A percentile compares a stretch with the other conserved stretches of the same genome.
Evolutionary conservation across 2,797 vertebrate species (phyloP).

Genomic region (Mallotus villosus): DNA sequence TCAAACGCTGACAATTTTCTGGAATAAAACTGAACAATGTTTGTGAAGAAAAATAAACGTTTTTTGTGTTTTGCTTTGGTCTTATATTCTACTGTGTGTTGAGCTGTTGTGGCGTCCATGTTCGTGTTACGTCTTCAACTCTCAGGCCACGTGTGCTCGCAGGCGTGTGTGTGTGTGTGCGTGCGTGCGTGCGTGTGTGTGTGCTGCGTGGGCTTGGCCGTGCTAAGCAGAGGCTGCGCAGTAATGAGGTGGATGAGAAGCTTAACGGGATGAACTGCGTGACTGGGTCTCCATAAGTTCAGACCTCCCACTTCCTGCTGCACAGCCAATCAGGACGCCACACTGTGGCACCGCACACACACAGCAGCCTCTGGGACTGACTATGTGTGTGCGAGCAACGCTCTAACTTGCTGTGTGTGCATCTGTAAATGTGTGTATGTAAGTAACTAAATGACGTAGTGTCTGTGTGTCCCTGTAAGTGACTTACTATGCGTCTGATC

Average conservation of each 20-base stretch:
- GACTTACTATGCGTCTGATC: no score
- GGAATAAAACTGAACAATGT: slow-evolving; percentile 76
- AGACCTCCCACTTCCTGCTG: slow-evolving; percentile 31
- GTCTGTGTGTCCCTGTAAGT: no score
- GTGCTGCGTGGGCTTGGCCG: slow-evolving; percentile 19
- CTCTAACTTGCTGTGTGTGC: background rate
- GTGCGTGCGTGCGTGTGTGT: background rate
- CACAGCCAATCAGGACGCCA: slow-evolving; percentile 29
- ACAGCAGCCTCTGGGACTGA: background rate
- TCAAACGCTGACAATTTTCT: slow-evolving; percentile 71
- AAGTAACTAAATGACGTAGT: no score
- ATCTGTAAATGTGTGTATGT: no score
- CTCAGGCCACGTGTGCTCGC: slow-evolving; percentile 7
- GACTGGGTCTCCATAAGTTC: slow-evolving; percentile 39
- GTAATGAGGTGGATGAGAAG: slow-evolving; percentile 60
- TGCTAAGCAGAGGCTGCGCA: slow-evolving; percentile 60
- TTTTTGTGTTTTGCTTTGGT: slow-evolving; percentile 39
- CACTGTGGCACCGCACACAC: slow-evolving; percentile 3
- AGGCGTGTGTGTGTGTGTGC: slow-evolving; percentile 12
- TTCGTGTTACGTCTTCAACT: slow-evolving; percentile 15
- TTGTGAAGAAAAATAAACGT: slow-evolving; percentile 62
- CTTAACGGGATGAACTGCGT: slow-evolving; percentile 72
- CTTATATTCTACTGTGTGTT: background rate
- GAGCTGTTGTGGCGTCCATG: background rate
- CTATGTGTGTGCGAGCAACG: background rate